A percentile compares a stretch with the other conserved stretches of the same genome.
Evolutionary conservation across 2,113 vertebrate genomes (phyloP).

Genomic region (Heterochromis multidens): DNA sequence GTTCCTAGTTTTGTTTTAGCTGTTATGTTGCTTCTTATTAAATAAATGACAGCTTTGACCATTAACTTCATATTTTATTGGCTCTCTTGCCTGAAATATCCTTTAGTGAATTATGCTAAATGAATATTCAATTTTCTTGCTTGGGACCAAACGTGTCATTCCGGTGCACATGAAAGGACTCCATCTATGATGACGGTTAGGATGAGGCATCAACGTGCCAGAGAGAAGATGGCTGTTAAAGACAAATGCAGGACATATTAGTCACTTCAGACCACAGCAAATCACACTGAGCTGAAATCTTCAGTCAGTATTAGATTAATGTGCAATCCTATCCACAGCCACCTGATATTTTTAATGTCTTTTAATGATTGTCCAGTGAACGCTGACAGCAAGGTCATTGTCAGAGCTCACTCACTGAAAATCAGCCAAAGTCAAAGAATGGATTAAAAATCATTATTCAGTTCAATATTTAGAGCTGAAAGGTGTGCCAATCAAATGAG

Average conservation of each 20-base stretch:
- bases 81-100: not conserved
- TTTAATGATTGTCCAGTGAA: not conserved
- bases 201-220: not conserved
- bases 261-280: not conserved
- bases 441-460: not conserved
- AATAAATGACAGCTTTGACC: not conserved
- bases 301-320: not conserved
- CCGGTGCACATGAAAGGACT: not conserved
- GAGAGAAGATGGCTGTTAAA: not conserved
- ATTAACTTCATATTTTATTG: not conserved
- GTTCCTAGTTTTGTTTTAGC: too few relatives aligned
- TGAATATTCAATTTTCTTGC: accelerated
- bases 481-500: not conserved
- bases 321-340: not conserved
- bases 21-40: not conserved
- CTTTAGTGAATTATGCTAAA: not conserved
- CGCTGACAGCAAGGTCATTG: not conserved
- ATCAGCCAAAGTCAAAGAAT: not conserved
- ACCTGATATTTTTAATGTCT: not conserved
- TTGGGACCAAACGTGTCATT: not conserved
- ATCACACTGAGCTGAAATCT: not conserved
- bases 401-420: not conserved
- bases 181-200: accelerated
- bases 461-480: not conserved
- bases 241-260: not conserved